Percentiles rank a stretch among this genome's conserved stretches.
phyloP scores from a whole-genome alignment of 2,797 vertebrate species.

The Sternarchorhynchus goeldii region DNA sequence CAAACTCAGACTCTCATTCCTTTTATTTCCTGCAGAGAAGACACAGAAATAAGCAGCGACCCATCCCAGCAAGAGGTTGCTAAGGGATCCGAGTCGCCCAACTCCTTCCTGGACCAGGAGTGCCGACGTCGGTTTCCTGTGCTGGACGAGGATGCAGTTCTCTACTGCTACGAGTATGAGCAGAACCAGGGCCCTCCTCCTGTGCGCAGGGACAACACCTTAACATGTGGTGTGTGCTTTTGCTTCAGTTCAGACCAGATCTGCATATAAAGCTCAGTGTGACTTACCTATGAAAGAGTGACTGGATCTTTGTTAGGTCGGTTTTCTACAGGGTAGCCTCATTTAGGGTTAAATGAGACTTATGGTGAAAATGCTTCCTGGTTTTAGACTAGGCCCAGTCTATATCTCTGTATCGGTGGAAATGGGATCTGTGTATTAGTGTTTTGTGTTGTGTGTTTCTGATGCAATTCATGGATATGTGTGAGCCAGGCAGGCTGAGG shows the following conservation, averaged over 20 bases:
- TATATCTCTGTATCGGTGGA: background rate
- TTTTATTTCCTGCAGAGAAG: conserved; percentile 77
- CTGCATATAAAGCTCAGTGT: background rate
- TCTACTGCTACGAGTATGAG: conserved; percentile 98
- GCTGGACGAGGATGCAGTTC: conserved; percentile 92
- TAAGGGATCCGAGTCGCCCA: conserved; percentile 95
- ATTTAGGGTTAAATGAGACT: no score
- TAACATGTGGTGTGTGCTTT: conserved; percentile 87
- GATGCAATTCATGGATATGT: conserved; percentile 46
- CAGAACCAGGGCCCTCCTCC: conserved; percentile 89
- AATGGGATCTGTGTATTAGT: conserved; percentile 26
- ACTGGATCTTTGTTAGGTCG: background rate
- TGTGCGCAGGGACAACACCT: conserved; percentile 89
- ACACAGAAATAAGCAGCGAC: conserved; percentile 86
- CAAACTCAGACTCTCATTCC: background rate
- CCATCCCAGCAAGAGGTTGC: conserved; percentile 83
- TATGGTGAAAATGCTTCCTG: background rate
- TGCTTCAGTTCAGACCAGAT: background rate
- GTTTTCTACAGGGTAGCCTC: no score
- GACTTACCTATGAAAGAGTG: background rate
- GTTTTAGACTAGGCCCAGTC: no score
- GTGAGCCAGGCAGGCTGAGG: conserved; percentile 88
- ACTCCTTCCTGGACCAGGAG: conserved; percentile 98
- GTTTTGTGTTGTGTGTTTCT: conserved; percentile 48
- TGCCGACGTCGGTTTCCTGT: conserved; percentile 89